phyloP scores from a whole-genome alignment of 1,140 invertebrate species.

The Araneus ventricosus region DNA sequence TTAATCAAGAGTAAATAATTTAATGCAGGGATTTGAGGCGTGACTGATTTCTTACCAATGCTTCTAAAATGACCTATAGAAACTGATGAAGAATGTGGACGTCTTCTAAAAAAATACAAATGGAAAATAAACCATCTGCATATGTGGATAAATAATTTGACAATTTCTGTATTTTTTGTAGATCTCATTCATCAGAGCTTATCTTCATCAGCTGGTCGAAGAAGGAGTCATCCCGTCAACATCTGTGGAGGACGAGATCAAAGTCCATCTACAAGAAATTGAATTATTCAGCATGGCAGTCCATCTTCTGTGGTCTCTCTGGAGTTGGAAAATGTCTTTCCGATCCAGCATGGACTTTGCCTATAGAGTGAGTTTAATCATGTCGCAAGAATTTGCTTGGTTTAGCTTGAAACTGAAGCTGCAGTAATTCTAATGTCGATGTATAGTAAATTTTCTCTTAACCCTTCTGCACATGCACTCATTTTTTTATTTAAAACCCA shows the following conservation, averaged over 20 bases:
- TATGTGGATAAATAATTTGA: no score
- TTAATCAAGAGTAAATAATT: no score
- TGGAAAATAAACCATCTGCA: no score
- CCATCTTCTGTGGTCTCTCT: conserved; percentile 96
- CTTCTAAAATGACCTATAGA: no score
- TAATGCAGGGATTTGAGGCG: no score
- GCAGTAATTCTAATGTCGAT: no score
- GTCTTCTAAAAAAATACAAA: no score
- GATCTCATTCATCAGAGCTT: not conserved
- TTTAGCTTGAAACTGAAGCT: not conserved
- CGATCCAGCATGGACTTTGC: conserved; percentile 95
- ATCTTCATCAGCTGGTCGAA: conserved; percentile 7
- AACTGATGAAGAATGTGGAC: no score
- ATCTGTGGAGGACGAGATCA: conserved; percentile 77
- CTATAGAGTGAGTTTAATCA: conserved; percentile 88
- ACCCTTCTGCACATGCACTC: no score
- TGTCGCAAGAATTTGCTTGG: not conserved
- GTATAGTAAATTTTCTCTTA: no score
- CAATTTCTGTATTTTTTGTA: not conserved
- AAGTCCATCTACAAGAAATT: conserved; percentile 86
- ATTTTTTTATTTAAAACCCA: no score
- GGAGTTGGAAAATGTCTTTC: conserved; percentile 87
- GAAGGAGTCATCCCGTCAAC: not conserved
- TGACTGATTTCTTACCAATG: no score
- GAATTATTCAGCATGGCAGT: conserved; percentile 91